Conservation (phyloP, 2,888 invertebrate genomes). For the Ochropleura leucogaster region DNA sequence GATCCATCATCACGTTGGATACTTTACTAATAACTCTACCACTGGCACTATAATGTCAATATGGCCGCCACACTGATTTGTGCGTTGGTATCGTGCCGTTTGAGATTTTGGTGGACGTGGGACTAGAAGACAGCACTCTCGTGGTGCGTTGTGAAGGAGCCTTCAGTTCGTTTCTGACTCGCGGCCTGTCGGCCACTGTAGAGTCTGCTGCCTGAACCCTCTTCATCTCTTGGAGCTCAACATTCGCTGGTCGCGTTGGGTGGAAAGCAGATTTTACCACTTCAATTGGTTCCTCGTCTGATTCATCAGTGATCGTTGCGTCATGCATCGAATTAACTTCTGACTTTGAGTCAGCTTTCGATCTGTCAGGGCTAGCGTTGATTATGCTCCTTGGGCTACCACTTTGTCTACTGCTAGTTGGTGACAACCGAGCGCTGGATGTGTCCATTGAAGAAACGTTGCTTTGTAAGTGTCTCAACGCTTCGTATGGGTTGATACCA, state of each 20-base stretch:
- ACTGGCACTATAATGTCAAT: slow-evolving; percentile 87
- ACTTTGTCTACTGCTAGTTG: slow-evolving; percentile 90
- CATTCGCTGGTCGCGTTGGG: slow-evolving; percentile 91
- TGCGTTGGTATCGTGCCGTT: slow-evolving; percentile 89
- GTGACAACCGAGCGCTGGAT: slow-evolving; percentile 88
- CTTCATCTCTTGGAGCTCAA: slow-evolving; percentile 89
- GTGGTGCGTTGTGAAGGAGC: slow-evolving; percentile 90
- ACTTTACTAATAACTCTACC: slow-evolving; percentile 69
- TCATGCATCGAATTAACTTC: slow-evolving; percentile 92
- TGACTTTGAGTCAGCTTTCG: slow-evolving; percentile 90
- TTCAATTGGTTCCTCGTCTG: slow-evolving; percentile 94
- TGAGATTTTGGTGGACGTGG: slow-evolving; percentile 91
- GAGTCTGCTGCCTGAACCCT: slow-evolving; percentile 91
- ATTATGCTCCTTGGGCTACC: slow-evolving; percentile 87
- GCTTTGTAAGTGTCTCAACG: slow-evolving; percentile 86
- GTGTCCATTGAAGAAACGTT: slow-evolving; percentile 87
- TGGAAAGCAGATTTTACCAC: slow-evolving; percentile 94
- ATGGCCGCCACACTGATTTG: slow-evolving; percentile 94
- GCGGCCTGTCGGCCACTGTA: slow-evolving; percentile 89
- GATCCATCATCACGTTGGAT: slow-evolving; percentile 74
- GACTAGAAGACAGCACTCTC: slow-evolving; percentile 83
- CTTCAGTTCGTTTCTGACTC: slow-evolving; percentile 90
- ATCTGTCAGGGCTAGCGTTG: slow-evolving; percentile 87
- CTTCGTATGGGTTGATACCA: slow-evolving; percentile 91
- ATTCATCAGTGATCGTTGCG: slow-evolving; percentile 91